phyloP scores from a whole-genome alignment of 2,888 invertebrate genomes.

The Biston betularia region DNA sequence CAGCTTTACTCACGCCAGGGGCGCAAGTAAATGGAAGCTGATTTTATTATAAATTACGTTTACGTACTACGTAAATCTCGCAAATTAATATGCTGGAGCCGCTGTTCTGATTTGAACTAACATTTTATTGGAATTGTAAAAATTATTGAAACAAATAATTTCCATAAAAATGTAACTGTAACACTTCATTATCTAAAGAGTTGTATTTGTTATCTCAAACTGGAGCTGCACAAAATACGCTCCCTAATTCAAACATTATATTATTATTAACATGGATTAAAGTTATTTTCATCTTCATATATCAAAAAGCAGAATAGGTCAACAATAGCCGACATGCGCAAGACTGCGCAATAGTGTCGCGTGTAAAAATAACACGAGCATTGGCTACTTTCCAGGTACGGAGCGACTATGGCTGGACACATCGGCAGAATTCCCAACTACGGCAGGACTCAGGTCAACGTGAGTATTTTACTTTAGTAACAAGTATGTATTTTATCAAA shows the following conservation, averaged over 20 bases:
- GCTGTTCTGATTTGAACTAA: too few species aligned
- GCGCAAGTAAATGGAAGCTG: too few species aligned
- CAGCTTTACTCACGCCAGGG: too few species aligned
- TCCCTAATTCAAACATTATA: neutral
- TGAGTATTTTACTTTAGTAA: slow-evolving; percentile 58
- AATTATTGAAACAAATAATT: too few species aligned
- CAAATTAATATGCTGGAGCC: too few species aligned
- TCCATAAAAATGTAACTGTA: too few species aligned
- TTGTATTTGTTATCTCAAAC: too few species aligned
- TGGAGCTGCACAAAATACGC: neutral
- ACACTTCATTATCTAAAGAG: too few species aligned
- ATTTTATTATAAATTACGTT: too few species aligned
- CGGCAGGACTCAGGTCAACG: slow-evolving; percentile 80
- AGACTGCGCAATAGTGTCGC: slow-evolving; percentile 55
- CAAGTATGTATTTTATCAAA: too few species aligned
- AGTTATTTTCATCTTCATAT: slow-evolving; percentile 13
- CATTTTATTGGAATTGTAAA: too few species aligned
- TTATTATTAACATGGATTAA: neutral
- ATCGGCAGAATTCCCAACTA: slow-evolving; percentile 81
- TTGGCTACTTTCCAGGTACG: slow-evolving; percentile 82
- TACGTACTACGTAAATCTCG: too few species aligned
- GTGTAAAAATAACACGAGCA: slow-evolving; percentile 74
- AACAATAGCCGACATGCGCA: slow-evolving; percentile 53
- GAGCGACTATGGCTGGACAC: slow-evolving; percentile 69
- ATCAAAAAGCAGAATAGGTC: slow-evolving; percentile 63